Conservation (phyloP, 2,888 invertebrate species). For the Coenonympha arcania region DNA sequence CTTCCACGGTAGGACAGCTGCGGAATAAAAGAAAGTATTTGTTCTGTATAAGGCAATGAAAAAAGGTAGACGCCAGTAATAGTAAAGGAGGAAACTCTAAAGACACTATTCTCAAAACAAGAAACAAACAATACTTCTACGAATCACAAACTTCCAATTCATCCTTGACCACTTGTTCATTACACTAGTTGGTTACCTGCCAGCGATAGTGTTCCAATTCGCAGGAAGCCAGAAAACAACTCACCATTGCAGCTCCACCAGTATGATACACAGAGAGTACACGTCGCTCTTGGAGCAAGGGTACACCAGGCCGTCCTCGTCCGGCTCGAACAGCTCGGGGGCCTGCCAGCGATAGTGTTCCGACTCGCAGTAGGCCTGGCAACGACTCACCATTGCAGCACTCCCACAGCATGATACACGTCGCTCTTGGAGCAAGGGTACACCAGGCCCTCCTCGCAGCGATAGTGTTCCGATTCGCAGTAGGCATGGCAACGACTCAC, state of each 20-base stretch:
- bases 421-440: slow-evolving; percentile 56
- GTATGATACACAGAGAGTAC: slow-evolving; percentile 55
- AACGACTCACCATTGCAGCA: slow-evolving; percentile 38
- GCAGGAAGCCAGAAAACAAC: no score
- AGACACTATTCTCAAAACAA: no score
- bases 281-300: slow-evolving; percentile 59
- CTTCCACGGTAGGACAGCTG: slow-evolving; percentile 61
- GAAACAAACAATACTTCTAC: no score
- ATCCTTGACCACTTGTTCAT: no score
- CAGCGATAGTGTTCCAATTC: no score
- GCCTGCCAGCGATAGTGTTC: slow-evolving; percentile 63
- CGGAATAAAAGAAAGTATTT: slow-evolving; percentile 8
- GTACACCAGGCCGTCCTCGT: slow-evolving; percentile 47
- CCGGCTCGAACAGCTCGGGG: slow-evolving; percentile 58
- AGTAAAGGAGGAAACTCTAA: no score
- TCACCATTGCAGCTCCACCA: slow-evolving; percentile 56
- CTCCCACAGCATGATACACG: slow-evolving; percentile 58
- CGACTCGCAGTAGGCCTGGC: no score
- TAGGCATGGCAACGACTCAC: slow-evolving; percentile 48
- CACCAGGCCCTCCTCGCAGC: slow-evolving; percentile 48
- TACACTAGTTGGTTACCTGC: no score
- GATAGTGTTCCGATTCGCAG: slow-evolving; percentile 62
- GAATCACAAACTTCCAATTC: no score
- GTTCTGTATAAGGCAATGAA: background rate
- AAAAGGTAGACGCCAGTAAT: no score